Evolutionary conservation across 1,140 invertebrate genomes (phyloP).

Genomic region (Gonatopus flavifemur): DNA sequence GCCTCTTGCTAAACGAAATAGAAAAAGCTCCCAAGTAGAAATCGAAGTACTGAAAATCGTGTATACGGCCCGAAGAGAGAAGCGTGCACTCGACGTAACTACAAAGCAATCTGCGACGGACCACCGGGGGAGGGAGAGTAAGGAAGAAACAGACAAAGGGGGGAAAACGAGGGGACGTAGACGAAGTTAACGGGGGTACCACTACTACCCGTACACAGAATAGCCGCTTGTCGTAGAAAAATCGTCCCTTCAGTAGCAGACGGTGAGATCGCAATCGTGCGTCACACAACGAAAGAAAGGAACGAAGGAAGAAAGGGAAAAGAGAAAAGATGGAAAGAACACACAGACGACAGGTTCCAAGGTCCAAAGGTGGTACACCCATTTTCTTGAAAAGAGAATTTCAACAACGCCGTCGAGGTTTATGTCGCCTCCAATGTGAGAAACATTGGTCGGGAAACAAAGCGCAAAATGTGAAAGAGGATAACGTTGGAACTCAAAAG

Average conservation of each 20-base stretch:
- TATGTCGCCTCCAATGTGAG: constrained; percentile 28
- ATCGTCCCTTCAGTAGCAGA: constrained; percentile 24
- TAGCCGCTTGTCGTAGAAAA: constrained; percentile 16
- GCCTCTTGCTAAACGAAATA: no score
- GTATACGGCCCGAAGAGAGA: no score
- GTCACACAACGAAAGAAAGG: constrained; percentile 11
- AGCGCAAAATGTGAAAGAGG: constrained; percentile 28
- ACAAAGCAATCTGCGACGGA: background rate
- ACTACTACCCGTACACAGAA: constrained; percentile 9
- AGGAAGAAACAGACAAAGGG: background rate
- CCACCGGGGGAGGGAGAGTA: background rate
- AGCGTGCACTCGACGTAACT: background rate
- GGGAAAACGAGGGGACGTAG: constrained; percentile 10
- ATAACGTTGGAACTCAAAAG: constrained; percentile 3
- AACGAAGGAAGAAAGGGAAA: constrained; percentile 1
- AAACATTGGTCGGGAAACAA: constrained; percentile 34
- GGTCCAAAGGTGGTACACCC: constrained; percentile 16
- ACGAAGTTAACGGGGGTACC: background rate
- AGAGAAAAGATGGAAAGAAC: background rate
- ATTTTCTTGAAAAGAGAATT: constrained; percentile 24
- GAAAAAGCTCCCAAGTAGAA: no score
- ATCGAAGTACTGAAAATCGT: no score
- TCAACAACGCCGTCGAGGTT: no score
- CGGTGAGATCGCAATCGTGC: constrained; percentile 25
- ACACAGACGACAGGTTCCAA: constrained; percentile 11